Conservation (phyloP, 92 coral and sea anemone genomes). For the Palythoa grandiflora region DNA sequence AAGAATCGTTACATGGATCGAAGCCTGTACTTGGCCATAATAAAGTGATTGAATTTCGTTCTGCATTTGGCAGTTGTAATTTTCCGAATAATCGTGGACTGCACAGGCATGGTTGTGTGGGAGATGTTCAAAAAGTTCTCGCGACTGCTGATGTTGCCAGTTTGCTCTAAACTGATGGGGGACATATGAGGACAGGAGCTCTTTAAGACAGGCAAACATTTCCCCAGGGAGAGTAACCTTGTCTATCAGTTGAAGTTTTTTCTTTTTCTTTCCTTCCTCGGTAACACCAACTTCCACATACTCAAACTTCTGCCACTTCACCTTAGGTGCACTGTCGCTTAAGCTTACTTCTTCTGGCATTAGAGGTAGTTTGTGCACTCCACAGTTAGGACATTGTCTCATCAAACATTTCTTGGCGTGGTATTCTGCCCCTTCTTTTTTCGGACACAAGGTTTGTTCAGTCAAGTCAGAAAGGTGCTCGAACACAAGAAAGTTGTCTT, state of each 20-base stretch:
- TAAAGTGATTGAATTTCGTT: conserved; percentile 42
- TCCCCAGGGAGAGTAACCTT: too few relatives aligned
- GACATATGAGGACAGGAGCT: conserved; percentile 13
- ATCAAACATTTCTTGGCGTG: conserved; percentile 16
- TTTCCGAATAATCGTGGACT: neutral
- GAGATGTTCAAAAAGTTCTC: conserved; percentile 26
- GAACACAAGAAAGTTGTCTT: neutral
- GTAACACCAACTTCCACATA: conserved; percentile 18
- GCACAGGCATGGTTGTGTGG: conserved; percentile 38
- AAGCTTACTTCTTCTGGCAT: conserved; percentile 1
- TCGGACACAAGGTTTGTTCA: neutral
- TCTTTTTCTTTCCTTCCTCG: neutral
- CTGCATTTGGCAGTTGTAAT: conserved; percentile 39
- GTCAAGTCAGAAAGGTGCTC: conserved; percentile 10
- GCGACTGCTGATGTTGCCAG: conserved; percentile 39
- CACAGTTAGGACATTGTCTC: conserved; percentile 9
- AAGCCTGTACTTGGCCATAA: conserved; percentile 25
- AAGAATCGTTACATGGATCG: neutral
- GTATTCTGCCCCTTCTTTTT: conserved; percentile 16
- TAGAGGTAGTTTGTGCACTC: conserved; percentile 3
- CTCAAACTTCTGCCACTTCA: conserved; percentile 32
- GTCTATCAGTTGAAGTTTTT: neutral
- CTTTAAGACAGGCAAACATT: neutral
- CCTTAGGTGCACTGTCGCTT: neutral
- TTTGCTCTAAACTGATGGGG: conserved; percentile 55